Evolutionary conservation across 2,113 vertebrate species (phyloP).

Genomic region (Barbus barbus): DNA sequence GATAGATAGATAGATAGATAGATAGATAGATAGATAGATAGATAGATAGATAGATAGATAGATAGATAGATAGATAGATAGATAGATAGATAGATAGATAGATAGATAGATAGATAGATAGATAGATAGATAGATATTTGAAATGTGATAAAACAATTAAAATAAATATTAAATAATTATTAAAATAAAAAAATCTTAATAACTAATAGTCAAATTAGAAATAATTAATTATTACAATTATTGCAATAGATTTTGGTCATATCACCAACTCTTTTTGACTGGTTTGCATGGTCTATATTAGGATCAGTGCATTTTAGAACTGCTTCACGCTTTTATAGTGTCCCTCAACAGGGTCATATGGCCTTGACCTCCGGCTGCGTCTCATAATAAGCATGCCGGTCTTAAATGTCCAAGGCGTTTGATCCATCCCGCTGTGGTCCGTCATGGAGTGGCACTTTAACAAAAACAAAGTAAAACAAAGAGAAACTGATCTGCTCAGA

Average conservation of each 20-base stretch:
- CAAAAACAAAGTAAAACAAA: slow-evolving; percentile 44
- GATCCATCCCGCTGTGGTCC: neutral
- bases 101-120: too few relatives aligned
- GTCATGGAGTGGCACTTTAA: slow-evolving; percentile 14
- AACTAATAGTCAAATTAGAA: neutral
- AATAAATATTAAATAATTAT: neutral
- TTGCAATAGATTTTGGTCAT: neutral
- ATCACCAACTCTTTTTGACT: slow-evolving; percentile 9
- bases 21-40: too few relatives aligned
- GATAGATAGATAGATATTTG: neutral
- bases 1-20: too few relatives aligned
- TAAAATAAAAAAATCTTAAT: neutral
- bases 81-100: neutral
- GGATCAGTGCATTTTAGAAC: slow-evolving; percentile 13
- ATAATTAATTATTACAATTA: neutral
- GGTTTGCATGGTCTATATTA: slow-evolving; percentile 18
- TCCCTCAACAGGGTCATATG: slow-evolving; percentile 17
- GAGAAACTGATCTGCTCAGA: slow-evolving; percentile 43
- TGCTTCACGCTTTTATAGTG: slow-evolving; percentile 19
- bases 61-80: neutral
- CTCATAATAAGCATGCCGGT: neutral
- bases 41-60: too few relatives aligned
- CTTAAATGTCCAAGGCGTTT: neutral
- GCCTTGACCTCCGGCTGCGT: slow-evolving; percentile 10
- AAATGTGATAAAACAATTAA: neutral